Conservation (phyloP, 2,113 vertebrate species). For the Hystrix cristata region DNA sequence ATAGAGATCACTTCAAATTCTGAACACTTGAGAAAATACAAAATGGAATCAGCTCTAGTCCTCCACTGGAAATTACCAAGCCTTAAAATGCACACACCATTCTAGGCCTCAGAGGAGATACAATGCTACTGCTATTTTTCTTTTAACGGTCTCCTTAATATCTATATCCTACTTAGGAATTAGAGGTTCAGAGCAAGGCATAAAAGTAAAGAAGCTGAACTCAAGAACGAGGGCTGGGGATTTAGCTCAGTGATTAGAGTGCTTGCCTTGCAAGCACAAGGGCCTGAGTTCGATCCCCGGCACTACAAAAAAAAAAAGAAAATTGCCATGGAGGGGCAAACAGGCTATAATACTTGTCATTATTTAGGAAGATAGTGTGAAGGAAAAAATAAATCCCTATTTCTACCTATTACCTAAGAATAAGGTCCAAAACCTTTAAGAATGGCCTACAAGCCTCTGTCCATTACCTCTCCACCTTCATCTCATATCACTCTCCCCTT, state of each 20-base stretch:
- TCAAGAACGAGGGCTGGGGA: neutral
- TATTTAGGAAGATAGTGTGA: neutral
- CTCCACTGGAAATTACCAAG: neutral
- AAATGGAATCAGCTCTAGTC: neutral
- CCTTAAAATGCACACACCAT: neutral
- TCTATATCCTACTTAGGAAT: neutral
- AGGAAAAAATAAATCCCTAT: neutral
- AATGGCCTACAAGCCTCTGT: neutral
- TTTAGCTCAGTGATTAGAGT: too few species aligned
- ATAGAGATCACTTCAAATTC: neutral
- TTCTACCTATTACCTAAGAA: neutral
- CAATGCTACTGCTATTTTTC: neutral
- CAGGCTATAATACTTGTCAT: neutral
- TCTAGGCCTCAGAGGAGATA: neutral
- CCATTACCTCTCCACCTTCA: neutral
- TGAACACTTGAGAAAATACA: neutral
- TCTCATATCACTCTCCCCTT: neutral
- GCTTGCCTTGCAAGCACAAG: too few species aligned
- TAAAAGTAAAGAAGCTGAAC: neutral
- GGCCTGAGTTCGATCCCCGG: too few species aligned
- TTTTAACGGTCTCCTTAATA: neutral
- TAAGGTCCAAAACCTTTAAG: conserved; percentile 15
- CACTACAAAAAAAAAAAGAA: neutral
- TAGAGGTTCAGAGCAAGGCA: neutral
- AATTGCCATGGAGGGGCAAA: neutral